Conservation (phyloP, 2,797 vertebrate genomes). For the Sparidentex hasta region DNA sequence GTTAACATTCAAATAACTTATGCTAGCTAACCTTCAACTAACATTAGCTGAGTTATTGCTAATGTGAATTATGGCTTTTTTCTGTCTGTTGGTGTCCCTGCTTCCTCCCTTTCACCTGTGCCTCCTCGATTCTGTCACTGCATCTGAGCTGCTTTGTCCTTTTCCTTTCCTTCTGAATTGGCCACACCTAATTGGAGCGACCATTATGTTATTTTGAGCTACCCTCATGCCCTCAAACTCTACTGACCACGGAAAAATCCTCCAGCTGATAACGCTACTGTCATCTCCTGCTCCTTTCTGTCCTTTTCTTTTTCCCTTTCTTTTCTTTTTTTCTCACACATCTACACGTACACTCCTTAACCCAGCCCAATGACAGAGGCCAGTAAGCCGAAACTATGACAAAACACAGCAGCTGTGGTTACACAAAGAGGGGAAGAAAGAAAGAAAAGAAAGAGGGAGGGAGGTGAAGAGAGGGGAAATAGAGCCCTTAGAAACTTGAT, state of each 20-base stretch:
- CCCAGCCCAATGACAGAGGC: conserved; percentile 51
- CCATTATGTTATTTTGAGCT: conserved; percentile 47
- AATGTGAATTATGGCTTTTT: too few relatives aligned
- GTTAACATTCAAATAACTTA: not conserved
- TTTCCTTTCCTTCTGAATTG: conserved; percentile 7
- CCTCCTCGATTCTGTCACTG: conserved; percentile 4
- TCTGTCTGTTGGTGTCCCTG: not conserved
- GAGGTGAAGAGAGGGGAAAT: conserved; percentile 42
- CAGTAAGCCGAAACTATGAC: conserved; percentile 58
- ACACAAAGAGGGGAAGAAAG: conserved; percentile 50
- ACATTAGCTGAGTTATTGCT: not conserved
- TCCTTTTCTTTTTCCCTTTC: conserved; percentile 21
- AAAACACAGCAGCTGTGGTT: conserved; percentile 70
- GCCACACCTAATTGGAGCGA: conserved; percentile 34
- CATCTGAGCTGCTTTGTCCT: not conserved
- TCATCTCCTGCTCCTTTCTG: conserved; percentile 11
- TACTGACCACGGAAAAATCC: conserved; percentile 24
- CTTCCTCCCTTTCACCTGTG: conserved; percentile 5
- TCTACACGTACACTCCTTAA: conserved; percentile 25
- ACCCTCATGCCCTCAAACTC: conserved; percentile 42
- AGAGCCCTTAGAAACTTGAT: conserved; percentile 58
- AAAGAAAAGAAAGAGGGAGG: conserved; percentile 28
- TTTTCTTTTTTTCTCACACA: conserved; percentile 25
- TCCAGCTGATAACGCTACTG: conserved; percentile 29
- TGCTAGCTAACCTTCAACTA: not conserved